Evolutionary conservation across 2,888 invertebrate genomes (phyloP), one percentile per base, ranked within the genome.

Genomic region (Drosophila nigritarsus): DNA sequence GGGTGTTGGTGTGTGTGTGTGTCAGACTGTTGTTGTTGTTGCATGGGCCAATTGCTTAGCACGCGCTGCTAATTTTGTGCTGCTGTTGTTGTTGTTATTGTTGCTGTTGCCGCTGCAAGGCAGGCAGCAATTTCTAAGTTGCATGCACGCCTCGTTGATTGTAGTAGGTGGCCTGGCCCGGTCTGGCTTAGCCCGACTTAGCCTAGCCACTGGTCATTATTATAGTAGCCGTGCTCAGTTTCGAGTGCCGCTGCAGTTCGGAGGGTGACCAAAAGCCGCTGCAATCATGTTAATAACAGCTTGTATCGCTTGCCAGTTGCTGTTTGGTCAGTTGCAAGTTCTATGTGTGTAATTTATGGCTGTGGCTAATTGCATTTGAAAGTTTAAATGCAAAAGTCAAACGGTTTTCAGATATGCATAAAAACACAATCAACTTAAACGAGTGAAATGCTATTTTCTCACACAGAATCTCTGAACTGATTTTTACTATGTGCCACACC

Each of bases 71-170:
- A 87, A 87, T 91, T 87, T 88, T 75, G 63, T 58, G 78, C 78
- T 68, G 87, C 67, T 67, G 67, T 50, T 73, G 71, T 48, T 58
- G 71, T 53, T 45, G 56, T 53, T 64, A 73, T 51, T 51, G 13
- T 54, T 27, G 27, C 63, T 68, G 36, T 36, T 51, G 65, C 53
- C 55, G 82, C 82, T 78, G 88, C 85, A 56, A 80, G 89, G 78
- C 87, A 84, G 79, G 66, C 77, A 78, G 86, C 89, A 91, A 91
- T 83, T 91, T 90, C 80, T 80, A 80, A 85, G 86, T 88, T 90
- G 91, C 91, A 86, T 87, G 90, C 90, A 90, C 91, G 90, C 89
- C 91, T 90, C 87, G 87, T 90, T 86, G 86, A 90, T 90, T 86
- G 90, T 86, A 90, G 85, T 86, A 86, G 85, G 85, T 86, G 85